Conservation (phyloP, 2,113 vertebrate genomes). For the Protobothrops mucrosquamatus region DNA sequence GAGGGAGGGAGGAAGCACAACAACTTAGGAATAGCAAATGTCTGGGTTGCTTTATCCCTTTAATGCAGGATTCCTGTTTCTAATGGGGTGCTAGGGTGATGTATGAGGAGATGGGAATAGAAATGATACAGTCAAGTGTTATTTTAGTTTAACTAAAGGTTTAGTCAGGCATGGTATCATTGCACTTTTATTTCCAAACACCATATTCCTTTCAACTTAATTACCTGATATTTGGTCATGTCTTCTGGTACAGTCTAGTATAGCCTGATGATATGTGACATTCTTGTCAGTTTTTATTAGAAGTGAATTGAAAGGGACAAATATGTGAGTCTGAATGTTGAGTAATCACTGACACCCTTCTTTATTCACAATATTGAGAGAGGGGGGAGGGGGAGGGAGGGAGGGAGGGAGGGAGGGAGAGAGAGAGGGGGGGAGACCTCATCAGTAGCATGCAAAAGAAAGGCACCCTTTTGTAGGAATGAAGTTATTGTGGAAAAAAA, state of each 20-base stretch:
- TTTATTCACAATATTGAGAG: constrained; percentile 31
- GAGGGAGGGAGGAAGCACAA: background rate
- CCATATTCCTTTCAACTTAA: constrained; percentile 22
- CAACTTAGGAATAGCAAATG: background rate
- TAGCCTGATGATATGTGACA: constrained; percentile 58
- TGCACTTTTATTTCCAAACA: background rate
- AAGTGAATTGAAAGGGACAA: constrained; percentile 54
- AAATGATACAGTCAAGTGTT: background rate
- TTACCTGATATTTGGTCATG: constrained; percentile 43
- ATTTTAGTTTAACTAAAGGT: background rate
- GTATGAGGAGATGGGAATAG: too few species aligned
- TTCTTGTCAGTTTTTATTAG: constrained; percentile 58
- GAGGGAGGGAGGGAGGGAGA: background rate
- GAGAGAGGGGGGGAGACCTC: background rate
- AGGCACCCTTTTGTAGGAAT: background rate
- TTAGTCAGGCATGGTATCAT: background rate
- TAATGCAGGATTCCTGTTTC: background rate
- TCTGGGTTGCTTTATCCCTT: background rate
- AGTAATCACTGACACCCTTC: constrained; percentile 38
- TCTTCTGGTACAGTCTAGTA: constrained; percentile 41
- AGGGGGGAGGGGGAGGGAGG: too few species aligned
- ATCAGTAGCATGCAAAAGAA: background rate
- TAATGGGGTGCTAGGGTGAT: background rate
- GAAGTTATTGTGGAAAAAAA: background rate
- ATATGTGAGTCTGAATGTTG: constrained; percentile 45